phyloP scores from a whole-genome alignment of 2,888 invertebrate genomes.

The Lathronympha strigana region DNA sequence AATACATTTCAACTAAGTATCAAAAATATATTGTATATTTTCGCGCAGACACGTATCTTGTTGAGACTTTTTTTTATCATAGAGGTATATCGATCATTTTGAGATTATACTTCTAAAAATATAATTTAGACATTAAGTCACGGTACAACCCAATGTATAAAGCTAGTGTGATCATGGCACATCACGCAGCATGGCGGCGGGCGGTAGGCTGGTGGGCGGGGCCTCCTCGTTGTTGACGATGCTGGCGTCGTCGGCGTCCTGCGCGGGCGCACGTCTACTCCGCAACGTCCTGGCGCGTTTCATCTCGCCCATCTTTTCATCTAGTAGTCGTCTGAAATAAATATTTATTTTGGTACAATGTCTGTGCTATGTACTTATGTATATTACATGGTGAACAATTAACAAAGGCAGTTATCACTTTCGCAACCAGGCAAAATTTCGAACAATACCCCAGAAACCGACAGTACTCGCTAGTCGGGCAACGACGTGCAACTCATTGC shows the following conservation, averaged over 20 bases:
- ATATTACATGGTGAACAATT: not conserved
- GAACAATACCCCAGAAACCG: too few species aligned
- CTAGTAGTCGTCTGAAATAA: slow-evolving; percentile 72
- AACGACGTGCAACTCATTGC: too few species aligned
- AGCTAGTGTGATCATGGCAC: slow-evolving; percentile 57
- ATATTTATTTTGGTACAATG: not conserved
- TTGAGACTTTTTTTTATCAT: not conserved
- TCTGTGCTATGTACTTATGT: not conserved
- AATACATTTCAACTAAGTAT: not conserved
- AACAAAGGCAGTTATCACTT: not conserved
- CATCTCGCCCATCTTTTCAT: slow-evolving; percentile 69
- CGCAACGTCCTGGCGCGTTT: slow-evolving; percentile 66
- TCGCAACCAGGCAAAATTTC: too few species aligned
- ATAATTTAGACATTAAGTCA: not conserved
- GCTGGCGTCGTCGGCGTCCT: slow-evolving; percentile 61
- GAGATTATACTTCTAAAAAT: slow-evolving; percentile 2
- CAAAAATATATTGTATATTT: not conserved
- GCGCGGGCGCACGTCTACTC: slow-evolving; percentile 57
- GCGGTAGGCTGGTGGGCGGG: slow-evolving; percentile 63
- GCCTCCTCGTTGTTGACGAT: slow-evolving; percentile 76
- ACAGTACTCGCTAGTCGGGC: too few species aligned
- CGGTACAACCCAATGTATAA: not conserved
- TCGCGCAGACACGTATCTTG: not conserved
- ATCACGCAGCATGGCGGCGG: slow-evolving; percentile 62
- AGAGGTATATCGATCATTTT: not conserved